These are phyloP conservation scores for Xylocopa sonorina DNA, from an alignment of 1,140 invertebrate species.

Conservation along the genomic window DNA sequence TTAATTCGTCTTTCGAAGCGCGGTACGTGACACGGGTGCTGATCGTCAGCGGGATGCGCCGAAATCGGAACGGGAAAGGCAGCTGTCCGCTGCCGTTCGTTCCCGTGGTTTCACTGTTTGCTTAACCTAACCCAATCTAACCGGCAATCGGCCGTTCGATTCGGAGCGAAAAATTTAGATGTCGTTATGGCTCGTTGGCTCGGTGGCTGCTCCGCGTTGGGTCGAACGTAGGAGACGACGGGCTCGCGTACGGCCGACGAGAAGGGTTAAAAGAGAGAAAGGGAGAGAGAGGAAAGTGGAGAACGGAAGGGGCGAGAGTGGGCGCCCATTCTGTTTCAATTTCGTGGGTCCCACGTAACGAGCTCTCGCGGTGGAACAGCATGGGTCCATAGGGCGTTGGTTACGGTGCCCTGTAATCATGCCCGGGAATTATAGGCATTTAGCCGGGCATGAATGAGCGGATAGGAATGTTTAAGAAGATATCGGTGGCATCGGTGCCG, in stretches of 20 bases:
- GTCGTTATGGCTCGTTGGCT: constrained; percentile 64
- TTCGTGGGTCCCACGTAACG: constrained; percentile 68
- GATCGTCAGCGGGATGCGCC: neutral
- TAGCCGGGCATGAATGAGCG: constrained; percentile 78
- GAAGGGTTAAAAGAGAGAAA: neutral
- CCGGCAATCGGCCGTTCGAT: constrained; percentile 63
- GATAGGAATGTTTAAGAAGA: constrained; percentile 77
- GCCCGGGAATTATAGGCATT: constrained; percentile 81
- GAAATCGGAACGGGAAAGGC: constrained; percentile 8
- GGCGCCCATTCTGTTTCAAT: constrained; percentile 76
- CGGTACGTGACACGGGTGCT: constrained; percentile 20
- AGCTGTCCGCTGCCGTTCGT: constrained; percentile 18
- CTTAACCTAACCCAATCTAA: constrained; percentile 51
- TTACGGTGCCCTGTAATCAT: constrained; percentile 80
- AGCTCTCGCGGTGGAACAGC: constrained; percentile 54
- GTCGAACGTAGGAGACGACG: neutral
- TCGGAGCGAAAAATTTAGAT: constrained; percentile 61
- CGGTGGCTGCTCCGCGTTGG: neutral
- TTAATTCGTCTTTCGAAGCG: constrained; percentile 10
- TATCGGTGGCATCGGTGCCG: constrained; percentile 78
- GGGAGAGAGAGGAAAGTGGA: constrained; percentile 12
- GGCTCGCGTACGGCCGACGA: neutral
- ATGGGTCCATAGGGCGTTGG: constrained; percentile 59
- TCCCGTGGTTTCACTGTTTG: constrained; percentile 71
- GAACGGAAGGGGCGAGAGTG: constrained; percentile 21